A percentile compares a stretch with the other conserved stretches of the same genome.
Evolutionary conservation across 2,797 vertebrate species (phyloP).

Genomic region (Botia kubotai): DNA sequence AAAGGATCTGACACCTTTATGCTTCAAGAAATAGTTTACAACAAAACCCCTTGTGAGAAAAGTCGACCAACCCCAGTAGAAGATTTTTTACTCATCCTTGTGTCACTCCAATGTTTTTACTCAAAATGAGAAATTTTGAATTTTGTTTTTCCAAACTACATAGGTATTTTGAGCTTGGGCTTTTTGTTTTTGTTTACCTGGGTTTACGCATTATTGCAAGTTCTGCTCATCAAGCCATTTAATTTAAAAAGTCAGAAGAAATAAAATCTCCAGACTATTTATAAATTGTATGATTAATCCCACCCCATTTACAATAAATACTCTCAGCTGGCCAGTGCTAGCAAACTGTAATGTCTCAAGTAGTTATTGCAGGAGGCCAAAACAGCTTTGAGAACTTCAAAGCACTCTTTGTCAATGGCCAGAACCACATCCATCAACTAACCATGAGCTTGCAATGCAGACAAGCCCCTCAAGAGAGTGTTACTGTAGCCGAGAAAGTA

Average conservation of each 20-base stretch:
- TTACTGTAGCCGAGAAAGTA: slow-evolving; percentile 96
- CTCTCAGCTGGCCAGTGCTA: slow-evolving; percentile 1
- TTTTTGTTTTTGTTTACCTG: too few relatives aligned
- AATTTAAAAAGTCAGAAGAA: neutral
- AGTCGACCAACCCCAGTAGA: too few relatives aligned
- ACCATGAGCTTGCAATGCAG: slow-evolving; percentile 88
- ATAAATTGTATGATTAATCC: neutral
- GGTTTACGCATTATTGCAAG: too few relatives aligned
- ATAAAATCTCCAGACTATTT: neutral
- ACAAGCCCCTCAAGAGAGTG: slow-evolving; percentile 91
- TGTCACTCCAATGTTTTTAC: too few relatives aligned
- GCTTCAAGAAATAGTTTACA: neutral
- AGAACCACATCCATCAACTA: slow-evolving; percentile 95
- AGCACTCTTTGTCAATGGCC: slow-evolving; percentile 89
- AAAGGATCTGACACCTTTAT: neutral
- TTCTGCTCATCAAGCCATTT: too few relatives aligned
- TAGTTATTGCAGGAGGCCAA: slow-evolving; percentile 98
- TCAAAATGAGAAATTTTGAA: too few relatives aligned
- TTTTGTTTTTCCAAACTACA: too few relatives aligned
- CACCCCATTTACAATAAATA: too few relatives aligned
- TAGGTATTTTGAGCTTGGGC: too few relatives aligned
- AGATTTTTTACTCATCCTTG: too few relatives aligned
- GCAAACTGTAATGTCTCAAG: slow-evolving; percentile 73
- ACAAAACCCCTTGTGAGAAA: too few relatives aligned
- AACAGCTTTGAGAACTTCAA: slow-evolving; percentile 95